Conservation (phyloP, 92 coral and sea anemone species). For the Porites cylindrica region DNA sequence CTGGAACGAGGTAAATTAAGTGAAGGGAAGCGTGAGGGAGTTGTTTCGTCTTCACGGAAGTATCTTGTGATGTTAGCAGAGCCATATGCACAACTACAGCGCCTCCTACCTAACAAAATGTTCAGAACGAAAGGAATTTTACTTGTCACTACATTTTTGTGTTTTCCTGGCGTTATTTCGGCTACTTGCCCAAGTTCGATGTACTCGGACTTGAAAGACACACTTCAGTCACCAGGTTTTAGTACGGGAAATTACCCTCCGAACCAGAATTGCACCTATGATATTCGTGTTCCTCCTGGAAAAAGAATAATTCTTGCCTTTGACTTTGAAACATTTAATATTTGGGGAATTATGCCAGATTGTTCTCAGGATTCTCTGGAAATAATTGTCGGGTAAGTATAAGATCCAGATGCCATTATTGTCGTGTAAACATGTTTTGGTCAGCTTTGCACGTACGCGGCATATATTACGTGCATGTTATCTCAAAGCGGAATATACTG, state of each 20-base stretch:
- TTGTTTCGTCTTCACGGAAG: not conserved
- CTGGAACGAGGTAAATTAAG: too few relatives aligned
- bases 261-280: not conserved
- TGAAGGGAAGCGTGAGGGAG: too few relatives aligned
- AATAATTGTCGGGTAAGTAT: conserved; percentile 60
- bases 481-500: too few relatives aligned
- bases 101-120: not conserved
- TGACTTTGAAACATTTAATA: conserved; percentile 29
- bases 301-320: conserved; percentile 41
- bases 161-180: not conserved
- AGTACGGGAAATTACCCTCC: not conserved
- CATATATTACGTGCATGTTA: too few relatives aligned
- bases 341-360: conserved; percentile 59
- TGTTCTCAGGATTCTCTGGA: conserved; percentile 63
- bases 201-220: conserved; percentile 7
- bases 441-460: not conserved
- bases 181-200: not conserved
- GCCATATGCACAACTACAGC: not conserved
- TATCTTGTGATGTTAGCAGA: too few relatives aligned
- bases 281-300: conserved; percentile 36
- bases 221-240: conserved; percentile 16
- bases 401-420: not conserved
- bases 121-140: not conserved
- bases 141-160: not conserved
- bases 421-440: not conserved